Percentiles rank a stretch among this genome's conserved stretches.
Evolutionary conservation across 2,113 vertebrate genomes (phyloP).

Genomic region (Salvator merianae): DNA sequence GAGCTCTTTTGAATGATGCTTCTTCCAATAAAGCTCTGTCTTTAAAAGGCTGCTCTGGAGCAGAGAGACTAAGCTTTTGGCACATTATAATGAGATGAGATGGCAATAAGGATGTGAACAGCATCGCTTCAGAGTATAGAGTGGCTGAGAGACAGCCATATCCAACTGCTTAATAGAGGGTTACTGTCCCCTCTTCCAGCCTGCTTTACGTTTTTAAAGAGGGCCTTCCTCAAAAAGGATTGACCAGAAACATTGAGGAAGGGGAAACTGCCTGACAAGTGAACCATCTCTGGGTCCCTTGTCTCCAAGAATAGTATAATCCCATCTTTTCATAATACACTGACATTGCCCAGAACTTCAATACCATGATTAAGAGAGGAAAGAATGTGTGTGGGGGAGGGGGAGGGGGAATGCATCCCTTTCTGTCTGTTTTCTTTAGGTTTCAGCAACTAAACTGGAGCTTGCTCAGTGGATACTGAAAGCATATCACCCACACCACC

Average conservation of each 20-base stretch:
- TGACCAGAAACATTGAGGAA: conserved; percentile 30
- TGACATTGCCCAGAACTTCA: conserved; percentile 42
- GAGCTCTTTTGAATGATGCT: not conserved
- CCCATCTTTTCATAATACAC: conserved; percentile 44
- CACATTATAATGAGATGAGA: conserved; percentile 55
- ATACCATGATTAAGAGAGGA: conserved; percentile 49
- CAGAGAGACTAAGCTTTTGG: conserved; percentile 24
- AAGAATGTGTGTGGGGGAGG: not conserved
- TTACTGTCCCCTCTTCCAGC: not conserved
- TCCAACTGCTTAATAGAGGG: conserved; percentile 30
- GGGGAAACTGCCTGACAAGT: conserved; percentile 23
- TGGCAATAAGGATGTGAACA: conserved; percentile 44
- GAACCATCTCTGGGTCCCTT: conserved; percentile 27
- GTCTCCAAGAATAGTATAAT: conserved; percentile 51
- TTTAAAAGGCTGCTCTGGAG: conserved; percentile 42
- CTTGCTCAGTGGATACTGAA: not conserved
- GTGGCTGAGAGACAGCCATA: conserved; percentile 31
- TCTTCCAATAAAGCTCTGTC: conserved; percentile 41
- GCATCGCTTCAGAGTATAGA: conserved; percentile 12
- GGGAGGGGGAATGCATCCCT: not conserved
- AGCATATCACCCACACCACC: conserved; percentile 2
- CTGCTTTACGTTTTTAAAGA: conserved; percentile 36
- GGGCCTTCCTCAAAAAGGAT: conserved; percentile 39
- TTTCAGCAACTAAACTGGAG: conserved; percentile 10
- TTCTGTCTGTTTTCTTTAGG: not conserved